phyloP scores from a whole-genome alignment of 1,140 invertebrate genomes.

The Pseudachorutes palmiensis region DNA sequence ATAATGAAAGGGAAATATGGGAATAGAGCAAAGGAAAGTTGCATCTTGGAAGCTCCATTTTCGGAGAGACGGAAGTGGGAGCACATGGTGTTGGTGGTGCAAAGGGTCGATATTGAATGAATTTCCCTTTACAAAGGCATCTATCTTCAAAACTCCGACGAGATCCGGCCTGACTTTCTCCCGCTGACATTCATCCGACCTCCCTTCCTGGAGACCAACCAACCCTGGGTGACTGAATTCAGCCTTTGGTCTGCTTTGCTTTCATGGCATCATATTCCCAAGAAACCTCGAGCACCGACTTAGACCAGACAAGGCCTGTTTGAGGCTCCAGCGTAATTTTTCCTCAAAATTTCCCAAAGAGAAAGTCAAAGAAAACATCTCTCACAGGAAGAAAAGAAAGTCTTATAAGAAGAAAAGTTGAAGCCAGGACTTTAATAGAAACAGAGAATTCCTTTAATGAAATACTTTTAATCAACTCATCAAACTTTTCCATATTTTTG shows the following conservation, averaged over 20 bases:
- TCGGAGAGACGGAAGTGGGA: neutral
- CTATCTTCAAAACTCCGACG: neutral
- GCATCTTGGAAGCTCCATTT: neutral
- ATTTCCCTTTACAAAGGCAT: too few species aligned
- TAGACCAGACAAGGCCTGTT: neutral
- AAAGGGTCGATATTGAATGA: slow-evolving; percentile 23
- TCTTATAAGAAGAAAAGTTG: too few species aligned
- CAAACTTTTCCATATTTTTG: too few species aligned
- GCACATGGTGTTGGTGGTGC: neutral
- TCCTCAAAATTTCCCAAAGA: too few species aligned
- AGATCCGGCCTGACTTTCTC: neutral
- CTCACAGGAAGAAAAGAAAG: too few species aligned
- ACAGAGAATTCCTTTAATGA: too few species aligned
- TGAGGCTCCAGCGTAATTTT: too few species aligned
- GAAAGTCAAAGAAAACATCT: too few species aligned
- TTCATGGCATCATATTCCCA: neutral
- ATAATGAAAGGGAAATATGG: slow-evolving; percentile 5
- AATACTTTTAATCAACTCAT: too few species aligned
- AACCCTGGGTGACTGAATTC: neutral
- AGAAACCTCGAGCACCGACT: neutral
- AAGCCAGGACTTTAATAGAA: too few species aligned
- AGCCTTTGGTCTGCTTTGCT: neutral
- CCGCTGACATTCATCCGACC: neutral
- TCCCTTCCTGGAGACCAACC: neutral
- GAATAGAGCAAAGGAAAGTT: neutral